phyloP scores from a whole-genome alignment of 2,113 vertebrate species.

The Nothobranchius furzeri region DNA sequence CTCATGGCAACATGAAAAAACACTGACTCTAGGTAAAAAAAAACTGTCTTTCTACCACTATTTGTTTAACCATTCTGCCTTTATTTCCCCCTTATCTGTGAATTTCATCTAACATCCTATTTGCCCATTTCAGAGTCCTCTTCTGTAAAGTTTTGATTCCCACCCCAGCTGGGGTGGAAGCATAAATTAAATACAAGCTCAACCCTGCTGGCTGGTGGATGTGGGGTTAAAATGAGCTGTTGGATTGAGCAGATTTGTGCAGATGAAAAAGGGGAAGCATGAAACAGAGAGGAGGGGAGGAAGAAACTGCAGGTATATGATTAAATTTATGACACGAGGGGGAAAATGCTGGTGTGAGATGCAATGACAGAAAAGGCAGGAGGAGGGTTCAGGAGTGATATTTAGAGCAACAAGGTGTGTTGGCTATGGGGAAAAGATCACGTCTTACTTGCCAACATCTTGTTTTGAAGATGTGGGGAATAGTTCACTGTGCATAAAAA shows the following conservation, averaged over 20 bases:
- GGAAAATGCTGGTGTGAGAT: neutral
- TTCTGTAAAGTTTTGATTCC: conserved; percentile 17
- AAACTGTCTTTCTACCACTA: conserved; percentile 10
- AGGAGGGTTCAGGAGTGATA: neutral
- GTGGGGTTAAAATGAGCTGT: conserved; percentile 7
- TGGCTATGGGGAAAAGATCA: neutral
- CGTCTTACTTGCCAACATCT: neutral
- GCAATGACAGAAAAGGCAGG: conserved; percentile 4
- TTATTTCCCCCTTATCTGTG: neutral
- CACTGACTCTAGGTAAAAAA: neutral
- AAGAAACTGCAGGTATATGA: neutral
- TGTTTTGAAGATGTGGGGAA: neutral
- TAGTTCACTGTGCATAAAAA: neutral
- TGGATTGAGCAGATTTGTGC: neutral
- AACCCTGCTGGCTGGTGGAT: conserved; percentile 39
- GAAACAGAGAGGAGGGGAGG: neutral
- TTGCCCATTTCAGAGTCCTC: conserved; percentile 27
- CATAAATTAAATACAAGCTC: conserved; percentile 30
- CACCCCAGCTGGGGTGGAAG: conserved; percentile 4
- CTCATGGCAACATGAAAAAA: conserved; percentile 3
- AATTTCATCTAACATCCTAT: conserved; percentile 11
- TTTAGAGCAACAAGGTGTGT: neutral
- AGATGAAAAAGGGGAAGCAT: conserved; percentile 39
- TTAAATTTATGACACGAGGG: neutral
- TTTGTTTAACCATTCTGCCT: conserved; percentile 7